Evolutionary conservation across 2,888 invertebrate genomes (phyloP).

Genomic region (Pristionchus mayeri): DNA sequence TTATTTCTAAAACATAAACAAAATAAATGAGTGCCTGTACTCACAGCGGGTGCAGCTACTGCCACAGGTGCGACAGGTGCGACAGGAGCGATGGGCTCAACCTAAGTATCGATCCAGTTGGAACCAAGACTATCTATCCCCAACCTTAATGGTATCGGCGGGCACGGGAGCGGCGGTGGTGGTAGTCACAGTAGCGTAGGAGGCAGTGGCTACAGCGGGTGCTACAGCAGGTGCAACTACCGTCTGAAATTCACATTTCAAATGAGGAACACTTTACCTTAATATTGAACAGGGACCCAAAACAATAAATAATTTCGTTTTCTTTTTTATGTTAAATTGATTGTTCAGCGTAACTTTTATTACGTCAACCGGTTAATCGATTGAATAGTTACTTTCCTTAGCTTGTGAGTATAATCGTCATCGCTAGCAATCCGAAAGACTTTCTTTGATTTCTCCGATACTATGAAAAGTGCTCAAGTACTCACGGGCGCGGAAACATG

Average conservation of each 20-base stretch:
- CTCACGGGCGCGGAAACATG: slow-evolving; percentile 34
- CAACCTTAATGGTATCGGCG: slow-evolving; percentile 22
- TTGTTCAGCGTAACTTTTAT: too few relatives aligned
- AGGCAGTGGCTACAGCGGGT: not conserved
- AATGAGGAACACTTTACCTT: too few relatives aligned
- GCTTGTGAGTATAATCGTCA: too few relatives aligned
- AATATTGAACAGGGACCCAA: too few relatives aligned
- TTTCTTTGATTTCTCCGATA: not conserved
- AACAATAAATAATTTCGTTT: too few relatives aligned
- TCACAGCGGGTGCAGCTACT: not conserved
- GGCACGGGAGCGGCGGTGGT: slow-evolving; percentile 5
- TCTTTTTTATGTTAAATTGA: too few relatives aligned
- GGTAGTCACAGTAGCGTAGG: not conserved
- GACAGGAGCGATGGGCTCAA: not conserved
- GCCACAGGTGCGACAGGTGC: not conserved
- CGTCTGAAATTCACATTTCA: not conserved
- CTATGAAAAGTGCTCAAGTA: not conserved
- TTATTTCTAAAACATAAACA: not conserved
- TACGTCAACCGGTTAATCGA: too few relatives aligned
- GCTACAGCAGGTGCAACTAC: not conserved
- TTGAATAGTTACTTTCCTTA: too few relatives aligned
- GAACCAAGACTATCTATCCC: not conserved
- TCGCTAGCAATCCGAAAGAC: not conserved
- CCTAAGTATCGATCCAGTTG: not conserved
- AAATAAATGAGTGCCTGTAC: not conserved